These are phyloP conservation scores for Pogonognathellus flavescens DNA, from an alignment of 1,140 invertebrate genomes.

Conservation along the genomic window DNA sequence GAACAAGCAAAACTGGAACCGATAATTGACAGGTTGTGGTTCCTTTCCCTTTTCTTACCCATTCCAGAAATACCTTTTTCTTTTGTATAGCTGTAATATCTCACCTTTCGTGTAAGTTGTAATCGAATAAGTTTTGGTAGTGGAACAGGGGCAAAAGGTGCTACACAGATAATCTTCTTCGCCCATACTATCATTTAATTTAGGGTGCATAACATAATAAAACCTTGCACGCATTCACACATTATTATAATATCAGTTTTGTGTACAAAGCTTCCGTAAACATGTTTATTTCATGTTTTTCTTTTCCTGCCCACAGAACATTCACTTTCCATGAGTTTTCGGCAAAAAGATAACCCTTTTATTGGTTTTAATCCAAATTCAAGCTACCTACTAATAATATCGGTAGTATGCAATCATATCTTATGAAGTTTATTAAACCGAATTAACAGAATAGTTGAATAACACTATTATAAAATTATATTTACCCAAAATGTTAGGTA, in stretches of 20 bases:
- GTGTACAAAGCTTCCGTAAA: neutral
- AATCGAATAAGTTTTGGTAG: slow-evolving; percentile 37
- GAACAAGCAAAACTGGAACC: neutral
- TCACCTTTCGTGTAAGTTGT: slow-evolving; percentile 10
- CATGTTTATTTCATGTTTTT: too few relatives aligned
- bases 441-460: too few relatives aligned
- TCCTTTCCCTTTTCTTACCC: neutral
- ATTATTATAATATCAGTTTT: too few relatives aligned
- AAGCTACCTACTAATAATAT: too few relatives aligned
- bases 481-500: too few relatives aligned
- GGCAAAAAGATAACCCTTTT: too few relatives aligned
- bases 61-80: slow-evolving; percentile 25
- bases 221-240: neutral
- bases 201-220: neutral
- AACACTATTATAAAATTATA: too few relatives aligned
- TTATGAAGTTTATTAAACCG: too few relatives aligned
- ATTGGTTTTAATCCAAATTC: too few relatives aligned
- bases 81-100: neutral
- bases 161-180: neutral
- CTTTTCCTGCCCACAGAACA: too few relatives aligned
- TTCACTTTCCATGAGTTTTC: too few relatives aligned
- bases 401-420: too few relatives aligned
- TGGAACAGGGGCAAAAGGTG: slow-evolving; percentile 14
- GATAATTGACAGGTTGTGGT: slow-evolving; percentile 1
- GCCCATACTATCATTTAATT: neutral